phyloP scores from a whole-genome alignment of 1,140 invertebrate species.

The Hylyphantes graminicola region DNA sequence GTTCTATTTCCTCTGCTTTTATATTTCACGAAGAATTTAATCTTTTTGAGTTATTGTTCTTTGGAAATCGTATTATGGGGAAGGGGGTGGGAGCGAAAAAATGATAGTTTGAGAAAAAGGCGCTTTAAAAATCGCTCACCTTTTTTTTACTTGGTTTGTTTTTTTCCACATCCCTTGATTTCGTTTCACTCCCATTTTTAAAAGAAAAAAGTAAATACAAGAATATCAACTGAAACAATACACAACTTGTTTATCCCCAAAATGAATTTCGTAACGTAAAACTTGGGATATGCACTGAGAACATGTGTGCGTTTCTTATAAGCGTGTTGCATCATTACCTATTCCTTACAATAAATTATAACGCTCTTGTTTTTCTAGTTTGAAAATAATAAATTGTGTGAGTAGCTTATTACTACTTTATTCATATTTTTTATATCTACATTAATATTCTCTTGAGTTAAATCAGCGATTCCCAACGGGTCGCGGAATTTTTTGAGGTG shows the following conservation, averaged over 20 bases:
- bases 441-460: too few relatives aligned
- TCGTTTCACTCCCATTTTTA: slow-evolving; percentile 28
- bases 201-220: slow-evolving; percentile 28
- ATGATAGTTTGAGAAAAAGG: slow-evolving; percentile 55
- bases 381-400: neutral
- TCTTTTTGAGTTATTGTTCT: slow-evolving; percentile 60
- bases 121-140: slow-evolving; percentile 53
- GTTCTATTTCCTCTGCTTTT: slow-evolving; percentile 58
- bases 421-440: neutral
- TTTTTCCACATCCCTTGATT: slow-evolving; percentile 50
- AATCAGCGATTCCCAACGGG: too few relatives aligned
- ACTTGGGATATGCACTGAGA: neutral
- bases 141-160: slow-evolving; percentile 1
- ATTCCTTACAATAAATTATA: slow-evolving; percentile 30
- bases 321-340: neutral
- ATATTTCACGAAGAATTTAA: slow-evolving; percentile 57
- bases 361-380: slow-evolving; percentile 1
- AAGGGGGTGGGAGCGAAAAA: slow-evolving; percentile 36
- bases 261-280: slow-evolving; percentile 33
- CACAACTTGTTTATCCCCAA: slow-evolving; percentile 32
- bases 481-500: too few relatives aligned
- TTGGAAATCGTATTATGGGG: slow-evolving; percentile 53
- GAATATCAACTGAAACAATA: slow-evolving; percentile 18
- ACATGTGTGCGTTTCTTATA: slow-evolving; percentile 1
- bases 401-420: neutral